Percentiles rank a stretch among this genome's conserved stretches.
Evolutionary conservation across 2,888 invertebrate species (phyloP).

Genomic region (Phragmatobia fuliginosa): DNA sequence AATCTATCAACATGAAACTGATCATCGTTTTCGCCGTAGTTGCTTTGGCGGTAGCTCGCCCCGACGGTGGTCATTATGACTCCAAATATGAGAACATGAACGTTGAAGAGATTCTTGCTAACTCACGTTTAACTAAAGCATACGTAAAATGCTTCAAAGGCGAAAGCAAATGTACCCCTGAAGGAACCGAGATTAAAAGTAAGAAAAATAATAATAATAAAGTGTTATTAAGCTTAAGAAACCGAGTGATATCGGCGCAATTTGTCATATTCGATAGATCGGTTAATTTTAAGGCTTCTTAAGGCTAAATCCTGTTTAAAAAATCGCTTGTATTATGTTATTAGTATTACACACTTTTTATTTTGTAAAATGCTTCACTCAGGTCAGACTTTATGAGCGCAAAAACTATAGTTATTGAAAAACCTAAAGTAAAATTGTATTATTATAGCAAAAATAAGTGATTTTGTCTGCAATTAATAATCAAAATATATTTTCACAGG

Average conservation of each 20-base stretch:
- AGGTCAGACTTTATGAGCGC: too few species aligned
- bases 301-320: too few species aligned
- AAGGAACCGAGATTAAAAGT: background rate
- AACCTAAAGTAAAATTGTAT: too few species aligned
- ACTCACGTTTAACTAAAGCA: background rate
- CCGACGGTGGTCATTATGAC: constrained; percentile 28
- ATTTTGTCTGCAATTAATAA: too few species aligned
- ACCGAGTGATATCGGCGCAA: background rate
- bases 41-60: constrained; percentile 50
- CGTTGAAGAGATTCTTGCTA: background rate
- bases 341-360: background rate
- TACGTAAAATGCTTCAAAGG: background rate
- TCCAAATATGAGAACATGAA: background rate
- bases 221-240: background rate
- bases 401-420: too few species aligned
- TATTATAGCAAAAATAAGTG: too few species aligned
- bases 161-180: background rate
- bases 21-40: constrained; percentile 51
- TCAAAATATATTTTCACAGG: constrained; percentile 44
- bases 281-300: too few species aligned
- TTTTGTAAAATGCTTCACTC: too few species aligned
- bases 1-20: constrained; percentile 56
- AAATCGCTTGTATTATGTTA: too few species aligned
- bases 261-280: background rate
- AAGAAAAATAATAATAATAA: background rate